Evolutionary conservation across 2,888 invertebrate genomes (phyloP), one percentile per base, ranked within the genome.

Genomic region (Erebia epiphron): DNA sequence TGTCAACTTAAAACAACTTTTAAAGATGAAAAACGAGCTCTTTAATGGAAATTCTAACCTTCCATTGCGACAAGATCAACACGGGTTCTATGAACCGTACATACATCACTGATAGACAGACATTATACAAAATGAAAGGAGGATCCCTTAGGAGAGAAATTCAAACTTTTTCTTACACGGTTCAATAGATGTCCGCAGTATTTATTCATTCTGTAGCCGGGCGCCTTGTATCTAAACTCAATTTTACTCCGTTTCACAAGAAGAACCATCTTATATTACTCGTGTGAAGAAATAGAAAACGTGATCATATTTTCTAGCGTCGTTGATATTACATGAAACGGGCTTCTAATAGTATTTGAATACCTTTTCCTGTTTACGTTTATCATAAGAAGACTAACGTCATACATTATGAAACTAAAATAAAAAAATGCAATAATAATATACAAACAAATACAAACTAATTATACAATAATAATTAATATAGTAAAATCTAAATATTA

Each of bases 281-380:
- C 61, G 61, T 18, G 16, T 43, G 60, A 61, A 18, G 61, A 2
- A 46, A 43, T 46, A 61, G 16, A 8, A 21, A 18, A 61, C 60
- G 60, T 60, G 60, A 60, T 60, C 60, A 43, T 60, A 60, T 60
- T 60, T 60, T 61, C 61, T 16, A n/a, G 61, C 16, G 18, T 61
- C 41, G 18, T 61, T 61, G 16, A 18, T 61, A 61, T 60, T 41
- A 60, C 21, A 57, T 14, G 21, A 21, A 56, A 56, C 9, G 4
- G n/a, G n/a, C 16, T n/a, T 2, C n/a, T 16, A 7, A 50, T 5
- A 52, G 46, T 11, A 13, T 46, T 26, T 4, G 26, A 26, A 26
- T 26, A 26, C 26, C 26, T 26, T 26, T 26, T 26, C 26, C 26
- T 26, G 26, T 3, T 26, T 26, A 26, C 26, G 1, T 26, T 26